These are phyloP conservation scores for Cephalotes varians DNA, from an alignment of 2,888 invertebrate species.

Conservation along the genomic window DNA sequence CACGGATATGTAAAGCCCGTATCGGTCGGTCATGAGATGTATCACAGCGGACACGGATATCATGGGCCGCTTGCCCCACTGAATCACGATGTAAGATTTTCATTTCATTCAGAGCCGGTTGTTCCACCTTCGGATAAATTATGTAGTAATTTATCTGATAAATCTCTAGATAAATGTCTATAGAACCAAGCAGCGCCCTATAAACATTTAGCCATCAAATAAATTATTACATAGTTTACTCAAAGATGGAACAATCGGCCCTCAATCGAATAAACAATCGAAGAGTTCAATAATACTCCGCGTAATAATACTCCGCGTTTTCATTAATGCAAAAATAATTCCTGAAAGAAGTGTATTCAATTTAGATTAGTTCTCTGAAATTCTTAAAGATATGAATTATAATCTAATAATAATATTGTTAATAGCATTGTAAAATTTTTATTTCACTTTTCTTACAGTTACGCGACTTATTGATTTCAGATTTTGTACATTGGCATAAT, in stretches of 20 bases:
- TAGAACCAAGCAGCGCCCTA: too few relatives aligned
- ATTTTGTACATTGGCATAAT: not conserved
- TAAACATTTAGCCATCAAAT: too few relatives aligned
- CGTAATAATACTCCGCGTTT: not conserved
- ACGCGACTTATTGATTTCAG: not conserved
- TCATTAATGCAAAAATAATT: not conserved
- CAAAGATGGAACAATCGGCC: too few relatives aligned
- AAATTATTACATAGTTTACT: too few relatives aligned
- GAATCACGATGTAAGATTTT: constrained; percentile 64
- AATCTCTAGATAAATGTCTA: too few relatives aligned
- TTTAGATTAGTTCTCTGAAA: not conserved
- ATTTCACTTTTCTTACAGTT: not conserved
- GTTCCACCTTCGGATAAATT: too few relatives aligned
- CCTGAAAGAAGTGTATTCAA: not conserved
- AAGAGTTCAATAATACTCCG: not conserved
- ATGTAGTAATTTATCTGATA: too few relatives aligned
- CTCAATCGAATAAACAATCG: not conserved
- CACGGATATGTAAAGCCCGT: constrained; percentile 45
- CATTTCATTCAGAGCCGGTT: not conserved
- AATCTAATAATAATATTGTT: not conserved
- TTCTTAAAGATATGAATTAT: not conserved
- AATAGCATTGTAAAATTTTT: not conserved
- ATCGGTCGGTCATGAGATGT: constrained; percentile 12
- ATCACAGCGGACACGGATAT: constrained; percentile 65
- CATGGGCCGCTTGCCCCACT: constrained; percentile 75